Conservation (phyloP, 2,797 vertebrate genomes). For the Melanogrammus aeglefinus region DNA sequence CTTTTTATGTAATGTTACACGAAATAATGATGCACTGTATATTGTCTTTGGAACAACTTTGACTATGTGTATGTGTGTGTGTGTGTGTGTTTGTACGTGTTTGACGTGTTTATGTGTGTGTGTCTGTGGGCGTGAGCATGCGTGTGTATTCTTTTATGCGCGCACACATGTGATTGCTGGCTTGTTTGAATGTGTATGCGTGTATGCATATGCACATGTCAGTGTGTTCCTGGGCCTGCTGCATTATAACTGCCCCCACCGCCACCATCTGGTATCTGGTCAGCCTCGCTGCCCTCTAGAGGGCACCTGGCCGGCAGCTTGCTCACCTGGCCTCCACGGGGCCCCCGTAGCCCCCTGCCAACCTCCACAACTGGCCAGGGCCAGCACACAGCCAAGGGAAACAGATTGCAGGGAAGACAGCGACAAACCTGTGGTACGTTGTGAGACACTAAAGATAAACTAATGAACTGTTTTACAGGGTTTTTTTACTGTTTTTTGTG, state of each 20-base stretch:
- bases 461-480: background rate
- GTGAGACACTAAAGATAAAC: conserved; percentile 21
- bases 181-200: conserved; percentile 16
- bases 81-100: conserved; percentile 37
- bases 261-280: conserved; percentile 69
- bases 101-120: conserved; percentile 29
- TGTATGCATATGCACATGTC: background rate
- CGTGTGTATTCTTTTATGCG: background rate
- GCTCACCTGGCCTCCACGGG: conserved; percentile 63
- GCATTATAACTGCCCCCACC: conserved; percentile 33
- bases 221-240: conserved; percentile 18
- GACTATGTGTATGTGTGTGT: conserved; percentile 31
- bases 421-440: conserved; percentile 26
- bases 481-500: background rate
- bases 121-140: conserved; percentile 17
- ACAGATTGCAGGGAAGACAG: conserved; percentile 50
- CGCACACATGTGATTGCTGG: background rate
- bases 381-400: conserved; percentile 35
- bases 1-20: too few relatives aligned
- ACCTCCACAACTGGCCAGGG: conserved; percentile 60
- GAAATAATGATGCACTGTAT: too few relatives aligned
- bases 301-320: conserved; percentile 70
- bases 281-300: conserved; percentile 62
- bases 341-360: conserved; percentile 43
- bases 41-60: background rate